Evolutionary conservation across 2,113 vertebrate genomes (phyloP).

Genomic region (Aldabrachelys gigantea): DNA sequence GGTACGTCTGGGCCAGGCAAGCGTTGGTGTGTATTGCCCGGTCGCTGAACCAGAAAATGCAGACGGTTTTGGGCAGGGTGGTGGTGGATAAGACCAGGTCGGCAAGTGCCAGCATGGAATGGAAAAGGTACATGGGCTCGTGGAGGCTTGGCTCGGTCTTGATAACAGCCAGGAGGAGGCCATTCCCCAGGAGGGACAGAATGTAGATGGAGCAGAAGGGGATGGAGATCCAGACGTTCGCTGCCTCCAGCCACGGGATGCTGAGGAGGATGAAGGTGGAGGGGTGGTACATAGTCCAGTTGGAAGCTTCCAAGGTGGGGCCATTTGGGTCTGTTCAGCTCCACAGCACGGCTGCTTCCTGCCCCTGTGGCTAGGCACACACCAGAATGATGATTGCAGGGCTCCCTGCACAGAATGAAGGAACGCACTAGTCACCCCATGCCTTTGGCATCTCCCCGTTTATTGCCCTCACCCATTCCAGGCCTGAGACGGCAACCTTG

Average conservation of each 20-base stretch:
- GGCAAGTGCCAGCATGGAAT: slow-evolving; percentile 59
- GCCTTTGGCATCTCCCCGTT: no score
- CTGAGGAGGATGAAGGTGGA: no score
- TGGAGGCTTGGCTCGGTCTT: slow-evolving; percentile 63
- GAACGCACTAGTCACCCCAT: background rate
- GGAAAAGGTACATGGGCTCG: slow-evolving; percentile 73
- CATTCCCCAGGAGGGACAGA: no score
- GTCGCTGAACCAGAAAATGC: slow-evolving; percentile 59
- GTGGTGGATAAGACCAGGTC: background rate
- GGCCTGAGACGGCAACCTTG: no score
- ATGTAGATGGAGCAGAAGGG: no score
- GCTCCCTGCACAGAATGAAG: no score
- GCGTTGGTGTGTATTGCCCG: slow-evolving; percentile 51
- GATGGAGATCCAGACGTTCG: no score
- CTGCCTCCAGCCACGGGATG: no score
- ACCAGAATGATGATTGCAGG: background rate
- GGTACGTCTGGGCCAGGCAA: slow-evolving; percentile 73
- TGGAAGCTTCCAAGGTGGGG: background rate
- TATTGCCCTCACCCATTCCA: no score
- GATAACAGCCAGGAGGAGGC: slow-evolving; percentile 62
- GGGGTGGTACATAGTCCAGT: background rate
- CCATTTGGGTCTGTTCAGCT: no score
- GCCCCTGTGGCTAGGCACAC: background rate
- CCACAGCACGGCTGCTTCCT: no score
- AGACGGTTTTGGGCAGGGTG: slow-evolving; percentile 69